phyloP scores from a whole-genome alignment of 2,797 vertebrate genomes.

The Lycodopsis pacificus region DNA sequence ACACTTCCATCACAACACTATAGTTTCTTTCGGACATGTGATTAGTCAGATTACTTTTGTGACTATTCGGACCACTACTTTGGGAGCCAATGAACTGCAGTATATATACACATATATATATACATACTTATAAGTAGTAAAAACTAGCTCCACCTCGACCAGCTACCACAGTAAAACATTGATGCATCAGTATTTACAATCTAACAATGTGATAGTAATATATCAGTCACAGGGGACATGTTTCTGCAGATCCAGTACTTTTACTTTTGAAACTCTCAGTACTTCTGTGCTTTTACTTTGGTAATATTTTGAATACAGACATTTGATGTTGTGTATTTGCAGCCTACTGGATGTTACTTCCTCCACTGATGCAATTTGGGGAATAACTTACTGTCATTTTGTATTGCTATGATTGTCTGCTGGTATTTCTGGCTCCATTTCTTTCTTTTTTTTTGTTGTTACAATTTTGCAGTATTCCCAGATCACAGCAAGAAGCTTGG shows the following conservation, averaged over 20 bases:
- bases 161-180: not conserved
- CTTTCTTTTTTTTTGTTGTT: not conserved
- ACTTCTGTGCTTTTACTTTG: slow-evolving; percentile 10
- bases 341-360: not conserved
- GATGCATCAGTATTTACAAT: not conserved
- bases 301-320: not conserved
- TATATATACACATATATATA: too few species aligned
- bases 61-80: too few species aligned
- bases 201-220: not conserved
- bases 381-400: not conserved
- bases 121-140: too few species aligned
- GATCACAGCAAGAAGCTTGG: not conserved
- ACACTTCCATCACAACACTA: not conserved
- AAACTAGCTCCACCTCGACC: not conserved
- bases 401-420: not conserved
- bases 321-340: not conserved
- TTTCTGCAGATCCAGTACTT: not conserved
- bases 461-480: not conserved
- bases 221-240: too few species aligned
- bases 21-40: slow-evolving; percentile 18
- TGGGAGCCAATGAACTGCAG: too few species aligned
- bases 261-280: not conserved
- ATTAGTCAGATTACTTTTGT: not conserved
- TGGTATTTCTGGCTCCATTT: not conserved
- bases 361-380: not conserved